Base-by-base conservation (phyloP, 2,888 invertebrate species). In the Strigamia crassipes region DNA sequence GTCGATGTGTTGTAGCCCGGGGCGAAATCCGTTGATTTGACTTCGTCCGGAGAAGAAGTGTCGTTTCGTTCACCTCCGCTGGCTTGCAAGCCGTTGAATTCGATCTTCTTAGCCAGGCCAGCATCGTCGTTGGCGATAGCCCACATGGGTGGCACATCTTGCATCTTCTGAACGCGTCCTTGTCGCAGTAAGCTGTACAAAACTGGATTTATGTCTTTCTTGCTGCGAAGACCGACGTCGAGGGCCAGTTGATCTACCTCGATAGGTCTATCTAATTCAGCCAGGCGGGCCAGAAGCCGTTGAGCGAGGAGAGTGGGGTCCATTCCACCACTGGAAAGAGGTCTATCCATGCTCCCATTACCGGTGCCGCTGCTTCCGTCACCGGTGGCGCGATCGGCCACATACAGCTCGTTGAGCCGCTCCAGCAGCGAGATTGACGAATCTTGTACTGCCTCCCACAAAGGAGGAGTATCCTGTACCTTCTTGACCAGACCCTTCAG, bases 141-240 rank as follows among this genome's bases (percentile, higher is more conserved):
- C 82, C 82, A 82, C 79, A 82, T 82, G 18, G 80, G 80, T 31
- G 82, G 80, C 21, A 77, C 77, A 15, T 82, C 82, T 73, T 77
- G 77, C 42, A 66, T 34, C 66, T 82, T 81, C 61, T 80, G 78
- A 31, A 82, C 81, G 27, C 80, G 78, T 42, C 82, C 82, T 38
- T 81, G 77, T 46, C 80, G 82, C 78, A 78, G 42, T 46, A 82
- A 61, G 51, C 78, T 78, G 82, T 87, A 86, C 56, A 87, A 82
- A 13, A 84, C 83, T 15, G 85, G 85, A 81, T 86, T 86, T 8
- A 86, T 84, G 8, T 85, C 85, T 66, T 83, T 82, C 18, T 85
- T 83, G n/a, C 84, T 83, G 18, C 78, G 51, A n/a, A 84, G 83
- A n/a, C 86, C 86, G n/a, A 85, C 83, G 77, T 77, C 83, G 79